Evolutionary conservation across 1,140 invertebrate species (phyloP).

Genomic region (Steinernema khuongi): DNA sequence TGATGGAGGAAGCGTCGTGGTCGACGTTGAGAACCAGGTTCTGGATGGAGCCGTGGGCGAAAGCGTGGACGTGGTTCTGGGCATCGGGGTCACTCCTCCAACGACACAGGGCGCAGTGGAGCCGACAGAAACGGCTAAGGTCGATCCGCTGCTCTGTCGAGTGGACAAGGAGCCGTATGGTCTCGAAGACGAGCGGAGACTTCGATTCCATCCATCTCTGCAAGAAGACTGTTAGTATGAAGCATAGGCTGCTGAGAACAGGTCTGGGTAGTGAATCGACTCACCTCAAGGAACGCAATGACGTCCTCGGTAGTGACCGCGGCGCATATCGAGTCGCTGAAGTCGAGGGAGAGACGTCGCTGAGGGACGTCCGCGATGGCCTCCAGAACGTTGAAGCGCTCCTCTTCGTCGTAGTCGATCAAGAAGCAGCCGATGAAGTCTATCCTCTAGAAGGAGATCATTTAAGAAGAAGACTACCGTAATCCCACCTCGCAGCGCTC

Average conservation of each 20-base stretch:
- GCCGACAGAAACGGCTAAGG: background rate
- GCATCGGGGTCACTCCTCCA: background rate
- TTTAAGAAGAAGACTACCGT: background rate
- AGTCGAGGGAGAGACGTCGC: background rate
- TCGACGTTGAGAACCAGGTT: background rate
- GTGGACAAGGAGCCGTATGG: background rate
- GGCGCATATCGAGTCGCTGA: background rate
- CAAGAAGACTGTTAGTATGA: too few relatives aligned
- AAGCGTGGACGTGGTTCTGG: background rate
- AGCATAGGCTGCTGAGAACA: too few relatives aligned
- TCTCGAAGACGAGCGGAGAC: background rate
- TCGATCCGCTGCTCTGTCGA: background rate
- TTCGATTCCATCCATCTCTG: background rate
- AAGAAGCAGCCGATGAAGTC: background rate
- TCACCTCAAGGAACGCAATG: background rate
- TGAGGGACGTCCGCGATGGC: background rate
- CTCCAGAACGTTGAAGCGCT: background rate
- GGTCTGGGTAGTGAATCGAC: background rate
- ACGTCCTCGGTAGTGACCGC: background rate
- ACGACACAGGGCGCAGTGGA: background rate
- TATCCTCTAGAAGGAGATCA: background rate
- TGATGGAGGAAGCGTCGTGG: background rate
- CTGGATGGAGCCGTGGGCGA: background rate
- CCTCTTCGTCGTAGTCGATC: background rate
- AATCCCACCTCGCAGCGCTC: background rate